phyloP scores from a whole-genome alignment of 2,888 invertebrate genomes.

The Hydriomena furcata region DNA sequence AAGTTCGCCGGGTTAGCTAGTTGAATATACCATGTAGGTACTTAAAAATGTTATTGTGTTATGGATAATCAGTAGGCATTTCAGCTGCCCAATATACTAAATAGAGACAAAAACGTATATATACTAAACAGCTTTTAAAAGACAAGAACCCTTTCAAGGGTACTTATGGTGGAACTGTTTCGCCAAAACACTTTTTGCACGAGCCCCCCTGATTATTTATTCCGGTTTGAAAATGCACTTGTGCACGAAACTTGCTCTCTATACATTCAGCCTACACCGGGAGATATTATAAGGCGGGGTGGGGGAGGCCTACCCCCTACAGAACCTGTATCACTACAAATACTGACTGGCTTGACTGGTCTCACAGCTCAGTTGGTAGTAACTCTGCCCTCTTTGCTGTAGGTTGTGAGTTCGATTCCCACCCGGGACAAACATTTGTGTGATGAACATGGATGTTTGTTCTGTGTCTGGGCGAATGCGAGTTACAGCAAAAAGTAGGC shows the following conservation, averaged over 20 bases:
- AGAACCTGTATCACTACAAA: conserved; percentile 9
- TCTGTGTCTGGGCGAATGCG: too few relatives aligned
- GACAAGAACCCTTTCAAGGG: conserved; percentile 12
- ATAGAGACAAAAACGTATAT: background rate
- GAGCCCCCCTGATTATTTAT: conserved; percentile 55
- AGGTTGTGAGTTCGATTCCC: too few relatives aligned
- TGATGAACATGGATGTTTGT: too few relatives aligned
- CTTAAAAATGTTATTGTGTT: too few relatives aligned
- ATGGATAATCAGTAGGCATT: too few relatives aligned
- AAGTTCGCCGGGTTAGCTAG: too few relatives aligned
- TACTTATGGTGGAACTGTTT: conserved; percentile 25
- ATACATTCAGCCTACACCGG: conserved; percentile 59
- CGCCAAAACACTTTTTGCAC: conserved; percentile 35
- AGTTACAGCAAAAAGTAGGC: too few relatives aligned
- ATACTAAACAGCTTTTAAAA: conserved; percentile 10
- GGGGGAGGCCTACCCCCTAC: conserved; percentile 20
- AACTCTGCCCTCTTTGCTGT: too few relatives aligned
- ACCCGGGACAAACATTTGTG: too few relatives aligned
- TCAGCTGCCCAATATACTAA: background rate
- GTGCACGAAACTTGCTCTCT: conserved; percentile 61
- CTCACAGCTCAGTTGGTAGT: too few relatives aligned
- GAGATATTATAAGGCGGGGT: conserved; percentile 55
- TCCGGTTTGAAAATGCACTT: conserved; percentile 61
- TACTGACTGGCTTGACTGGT: too few relatives aligned
- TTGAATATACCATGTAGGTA: too few relatives aligned